These are phyloP conservation scores for Montipora capricornis DNA, from an alignment of 64 coral and sea anemone genomes.

Conservation along the genomic window DNA sequence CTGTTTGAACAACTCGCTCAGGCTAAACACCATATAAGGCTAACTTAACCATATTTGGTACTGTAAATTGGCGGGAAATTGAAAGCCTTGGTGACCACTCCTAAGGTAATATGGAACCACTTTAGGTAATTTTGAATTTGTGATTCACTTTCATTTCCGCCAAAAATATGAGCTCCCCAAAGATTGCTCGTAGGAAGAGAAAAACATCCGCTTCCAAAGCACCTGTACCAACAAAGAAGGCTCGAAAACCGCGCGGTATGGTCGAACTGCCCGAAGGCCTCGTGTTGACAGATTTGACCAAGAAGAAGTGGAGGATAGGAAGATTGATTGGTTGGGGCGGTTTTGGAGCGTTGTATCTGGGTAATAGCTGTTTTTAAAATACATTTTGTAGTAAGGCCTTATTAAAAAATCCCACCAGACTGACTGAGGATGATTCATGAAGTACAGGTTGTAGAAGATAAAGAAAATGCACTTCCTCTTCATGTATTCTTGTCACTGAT, in stretches of 20 bases:
- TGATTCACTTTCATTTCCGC: not conserved
- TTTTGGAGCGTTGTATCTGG: slow-evolving; percentile 96
- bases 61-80: slow-evolving; percentile 48
- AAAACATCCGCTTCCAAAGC: slow-evolving; percentile 62
- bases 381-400: too few species aligned
- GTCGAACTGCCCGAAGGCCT: slow-evolving; percentile 75
- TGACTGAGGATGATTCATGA: too few species aligned
- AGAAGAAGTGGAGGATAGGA: slow-evolving; percentile 85
- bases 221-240: slow-evolving; percentile 54
- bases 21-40: not conserved
- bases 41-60: slow-evolving; percentile 52
- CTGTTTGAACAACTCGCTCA: not conserved
- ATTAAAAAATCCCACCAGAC: too few species aligned
- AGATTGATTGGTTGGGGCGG: slow-evolving; percentile 96
- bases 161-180: slow-evolving; percentile 73
- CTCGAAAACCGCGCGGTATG: slow-evolving; percentile 92
- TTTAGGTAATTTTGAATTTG: not conserved
- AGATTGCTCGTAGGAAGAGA: slow-evolving; percentile 55
- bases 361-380: slow-evolving; percentile 20
- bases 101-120: not conserved
- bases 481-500: too few species aligned
- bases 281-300: slow-evolving; percentile 82
- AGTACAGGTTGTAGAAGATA: too few species aligned
- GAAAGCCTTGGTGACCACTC: slow-evolving; percentile 15
- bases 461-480: too few species aligned